Conservation (phyloP, 1,140 invertebrate species). For the Atta colombica region DNA sequence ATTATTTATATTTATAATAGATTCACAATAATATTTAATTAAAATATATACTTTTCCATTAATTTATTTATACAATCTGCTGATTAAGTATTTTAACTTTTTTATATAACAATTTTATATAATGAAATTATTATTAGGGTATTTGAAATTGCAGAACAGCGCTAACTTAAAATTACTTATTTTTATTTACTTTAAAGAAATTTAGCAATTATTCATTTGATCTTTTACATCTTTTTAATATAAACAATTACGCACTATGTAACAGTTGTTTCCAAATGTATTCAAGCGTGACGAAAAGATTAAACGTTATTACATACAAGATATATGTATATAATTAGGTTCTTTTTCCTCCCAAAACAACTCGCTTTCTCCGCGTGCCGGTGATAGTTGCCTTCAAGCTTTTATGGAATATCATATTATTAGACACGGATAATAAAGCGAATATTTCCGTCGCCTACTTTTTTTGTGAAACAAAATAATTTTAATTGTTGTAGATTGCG, state of each 20-base stretch:
- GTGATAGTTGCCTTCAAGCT: conserved; percentile 14
- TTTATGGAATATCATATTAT: conserved; percentile 59
- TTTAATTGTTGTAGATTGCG: conserved; percentile 51
- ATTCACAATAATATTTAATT: not conserved
- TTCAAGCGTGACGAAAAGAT: conserved; percentile 43
- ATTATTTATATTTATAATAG: not conserved
- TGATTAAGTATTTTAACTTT: not conserved
- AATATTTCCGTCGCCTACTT: conserved; percentile 54
- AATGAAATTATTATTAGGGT: not conserved
- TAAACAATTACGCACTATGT: not conserved
- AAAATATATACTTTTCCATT: not conserved
- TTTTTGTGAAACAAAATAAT: conserved; percentile 60
- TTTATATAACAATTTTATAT: not conserved
- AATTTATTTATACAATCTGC: conserved; percentile 4
- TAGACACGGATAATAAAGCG: conserved; percentile 59
- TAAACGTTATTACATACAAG: conserved; percentile 44
- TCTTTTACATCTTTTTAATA: not conserved
- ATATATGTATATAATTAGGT: conserved; percentile 35
- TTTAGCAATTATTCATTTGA: not conserved
- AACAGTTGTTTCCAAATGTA: conserved; percentile 20
- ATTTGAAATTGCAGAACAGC: not conserved
- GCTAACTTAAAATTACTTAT: not conserved
- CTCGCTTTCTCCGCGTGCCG: conserved; percentile 44
- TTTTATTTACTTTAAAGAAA: not conserved
- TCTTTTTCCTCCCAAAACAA: conserved; percentile 33